Evolutionary conservation across 2,797 vertebrate species (phyloP), one percentile per base, ranked within the genome.

Genomic region (Stomatorhinus walkeri): DNA sequence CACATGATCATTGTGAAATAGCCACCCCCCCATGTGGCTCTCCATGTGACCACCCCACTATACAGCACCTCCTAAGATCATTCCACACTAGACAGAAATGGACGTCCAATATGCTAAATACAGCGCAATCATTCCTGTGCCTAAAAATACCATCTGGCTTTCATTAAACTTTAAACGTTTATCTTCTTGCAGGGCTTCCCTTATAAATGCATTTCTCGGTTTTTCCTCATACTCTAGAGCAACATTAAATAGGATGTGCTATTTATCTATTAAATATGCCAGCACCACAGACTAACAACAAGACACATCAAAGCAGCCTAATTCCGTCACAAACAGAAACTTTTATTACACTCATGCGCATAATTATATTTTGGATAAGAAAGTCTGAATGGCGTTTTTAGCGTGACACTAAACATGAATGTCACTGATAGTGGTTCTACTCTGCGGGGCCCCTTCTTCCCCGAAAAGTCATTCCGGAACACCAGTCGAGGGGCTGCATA

Each of bases 111-210:
- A 43, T 43, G 72, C 32, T 14, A 16, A 79, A 79, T 43, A 43
- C 36, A 79, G 72, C 16, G 2, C 19, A 43, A 43, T 43, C 32
- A 79, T 79, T 40, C 72, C 32, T 40, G 36, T 43, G 32, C 72
- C 36, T 79, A 79, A 79, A 79, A 79, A 79, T 72, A 72, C 28
- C 28, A 32, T 79, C 72, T 43, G 72, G 72, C 72, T n/a, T 79
- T 79, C 36, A 79, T 79, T 79, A 79, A 79, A 79, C 36, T 40
- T 79, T 79, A 79, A 79, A 79, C 16, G 36, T 79, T 79, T 79
- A 43, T 79, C 32, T 79, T 16, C 72, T 40, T 16, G 36, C 72
- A 19, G 72, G 4, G 2, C 72, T 43, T 43, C 72, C 36, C 36
- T 40, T n/a, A 43, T 43, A 79, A 79, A 79, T 43, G 36, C 72